Conservation (phyloP, 1,140 invertebrate species). For the Macrotrachela quadricornifera region DNA sequence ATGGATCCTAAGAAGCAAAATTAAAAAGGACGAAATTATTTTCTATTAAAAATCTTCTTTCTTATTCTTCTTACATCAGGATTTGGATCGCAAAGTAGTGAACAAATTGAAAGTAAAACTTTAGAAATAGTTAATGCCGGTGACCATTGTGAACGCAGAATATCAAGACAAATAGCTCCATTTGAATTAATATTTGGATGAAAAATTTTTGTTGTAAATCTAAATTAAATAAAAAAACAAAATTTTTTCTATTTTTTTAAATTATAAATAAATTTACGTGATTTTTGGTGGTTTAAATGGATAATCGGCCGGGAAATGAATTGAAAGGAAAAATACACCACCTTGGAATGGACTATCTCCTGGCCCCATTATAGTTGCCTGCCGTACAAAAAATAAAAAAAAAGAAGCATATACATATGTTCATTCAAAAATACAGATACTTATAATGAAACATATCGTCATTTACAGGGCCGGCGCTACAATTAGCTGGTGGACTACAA, state of each 20-base stretch:
- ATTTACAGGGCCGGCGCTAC: conserved; percentile 13
- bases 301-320: conserved; percentile 98
- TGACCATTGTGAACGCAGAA: conserved; percentile 94
- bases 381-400: conserved; percentile 3
- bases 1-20: conserved; percentile 42
- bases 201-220: conserved; percentile 98
- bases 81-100: conserved; percentile 92
- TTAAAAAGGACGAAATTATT: too few relatives aligned
- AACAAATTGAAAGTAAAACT: conserved; percentile 97
- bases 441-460: conserved; percentile 2
- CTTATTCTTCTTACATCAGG: conserved; percentile 44
- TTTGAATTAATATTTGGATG: conserved; percentile 99
- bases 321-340: conserved; percentile 96
- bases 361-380: conserved; percentile 13
- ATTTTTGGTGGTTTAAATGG: conserved; percentile 97
- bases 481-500: conserved; percentile 10
- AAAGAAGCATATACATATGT: neutral
- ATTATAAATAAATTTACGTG: conserved; percentile 30
- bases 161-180: conserved; percentile 97
- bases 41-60: too few relatives aligned
- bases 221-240: conserved; percentile 44
- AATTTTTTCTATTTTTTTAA: neutral
- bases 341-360: conserved; percentile 86
- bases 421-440: neutral
- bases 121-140: conserved; percentile 97